phyloP scores from a whole-genome alignment of 92 coral and sea anemone species.

The Virgularia gustaviana region DNA sequence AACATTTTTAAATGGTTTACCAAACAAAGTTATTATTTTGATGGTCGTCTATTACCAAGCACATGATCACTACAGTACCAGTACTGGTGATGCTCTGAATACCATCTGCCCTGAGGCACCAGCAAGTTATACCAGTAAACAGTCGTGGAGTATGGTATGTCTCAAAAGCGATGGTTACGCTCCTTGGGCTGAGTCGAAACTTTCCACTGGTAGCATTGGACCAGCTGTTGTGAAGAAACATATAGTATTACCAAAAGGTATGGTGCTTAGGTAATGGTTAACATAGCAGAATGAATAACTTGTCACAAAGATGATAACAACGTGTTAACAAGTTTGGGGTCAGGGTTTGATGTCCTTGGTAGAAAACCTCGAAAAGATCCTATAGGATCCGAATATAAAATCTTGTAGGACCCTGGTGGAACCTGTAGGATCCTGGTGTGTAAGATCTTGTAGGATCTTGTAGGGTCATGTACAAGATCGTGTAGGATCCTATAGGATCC shows the following conservation, averaged over 20 bases:
- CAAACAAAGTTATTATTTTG: not conserved
- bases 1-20: not conserved
- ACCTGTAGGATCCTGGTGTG: too few species aligned
- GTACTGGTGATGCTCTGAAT: not conserved
- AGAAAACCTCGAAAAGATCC: too few species aligned
- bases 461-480: too few species aligned
- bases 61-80: not conserved
- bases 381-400: too few species aligned
- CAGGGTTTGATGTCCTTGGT: not conserved
- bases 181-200: slow-evolving; percentile 14
- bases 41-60: slow-evolving; percentile 27
- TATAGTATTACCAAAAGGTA: slow-evolving; percentile 24
- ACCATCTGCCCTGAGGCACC: slow-evolving; percentile 12
- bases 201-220: not conserved
- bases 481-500: too few species aligned
- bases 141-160: slow-evolving; percentile 27
- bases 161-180: slow-evolving; percentile 3
- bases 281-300: too few species aligned
- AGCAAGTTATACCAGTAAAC: not conserved
- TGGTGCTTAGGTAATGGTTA: not conserved
- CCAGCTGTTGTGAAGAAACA: slow-evolving; percentile 7
- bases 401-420: too few species aligned
- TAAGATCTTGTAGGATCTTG: too few species aligned
- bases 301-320: too few species aligned
- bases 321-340: too few species aligned